Evolutionary conservation across 2,797 vertebrate genomes (phyloP).

Genomic region (Jordanella pulchra): DNA sequence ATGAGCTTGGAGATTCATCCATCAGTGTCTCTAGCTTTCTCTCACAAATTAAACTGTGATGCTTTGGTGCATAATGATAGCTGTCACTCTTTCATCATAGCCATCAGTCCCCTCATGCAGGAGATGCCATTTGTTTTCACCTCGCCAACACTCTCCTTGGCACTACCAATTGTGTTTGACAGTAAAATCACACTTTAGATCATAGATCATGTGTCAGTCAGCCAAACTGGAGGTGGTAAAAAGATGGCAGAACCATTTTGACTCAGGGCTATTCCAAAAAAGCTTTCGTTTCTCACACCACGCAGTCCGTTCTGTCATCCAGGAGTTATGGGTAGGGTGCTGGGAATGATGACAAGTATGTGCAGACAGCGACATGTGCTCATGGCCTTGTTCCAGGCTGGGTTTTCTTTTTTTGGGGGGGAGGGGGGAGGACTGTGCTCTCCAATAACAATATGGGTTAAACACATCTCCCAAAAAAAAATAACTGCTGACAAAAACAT

Average conservation of each 20-base stretch:
- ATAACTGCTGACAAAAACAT: slow-evolving; percentile 20
- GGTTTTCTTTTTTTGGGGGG: slow-evolving; percentile 19
- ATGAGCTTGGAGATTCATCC: slow-evolving; percentile 34
- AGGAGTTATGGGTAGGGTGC: slow-evolving; percentile 39
- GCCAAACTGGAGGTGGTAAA: slow-evolving; percentile 43
- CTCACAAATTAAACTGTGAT: slow-evolving; percentile 42
- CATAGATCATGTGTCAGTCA: slow-evolving; percentile 63
- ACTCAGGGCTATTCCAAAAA: slow-evolving; percentile 60
- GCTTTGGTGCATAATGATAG: slow-evolving; percentile 28
- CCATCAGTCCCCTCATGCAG: slow-evolving; percentile 31
- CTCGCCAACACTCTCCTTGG: slow-evolving; percentile 53
- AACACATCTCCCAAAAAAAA: slow-evolving; percentile 19
- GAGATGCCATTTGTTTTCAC: slow-evolving; percentile 57
- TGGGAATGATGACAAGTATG: slow-evolving; percentile 36
- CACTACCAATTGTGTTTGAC: slow-evolving; percentile 69
- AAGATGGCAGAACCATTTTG: slow-evolving; percentile 58
- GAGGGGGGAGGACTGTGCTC: slow-evolving; percentile 13
- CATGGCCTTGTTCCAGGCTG: slow-evolving; percentile 26
- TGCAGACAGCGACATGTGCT: slow-evolving; percentile 18
- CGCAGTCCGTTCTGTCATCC: slow-evolving; percentile 46
- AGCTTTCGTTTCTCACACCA: slow-evolving; percentile 53
- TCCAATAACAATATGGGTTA: slow-evolving; percentile 11
- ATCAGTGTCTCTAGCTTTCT: slow-evolving; percentile 38
- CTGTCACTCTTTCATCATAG: slow-evolving; percentile 47
- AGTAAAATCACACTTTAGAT: slow-evolving; percentile 73